Evolutionary conservation across 2,888 invertebrate species (phyloP).

Genomic region (Latrodectus elegans): DNA sequence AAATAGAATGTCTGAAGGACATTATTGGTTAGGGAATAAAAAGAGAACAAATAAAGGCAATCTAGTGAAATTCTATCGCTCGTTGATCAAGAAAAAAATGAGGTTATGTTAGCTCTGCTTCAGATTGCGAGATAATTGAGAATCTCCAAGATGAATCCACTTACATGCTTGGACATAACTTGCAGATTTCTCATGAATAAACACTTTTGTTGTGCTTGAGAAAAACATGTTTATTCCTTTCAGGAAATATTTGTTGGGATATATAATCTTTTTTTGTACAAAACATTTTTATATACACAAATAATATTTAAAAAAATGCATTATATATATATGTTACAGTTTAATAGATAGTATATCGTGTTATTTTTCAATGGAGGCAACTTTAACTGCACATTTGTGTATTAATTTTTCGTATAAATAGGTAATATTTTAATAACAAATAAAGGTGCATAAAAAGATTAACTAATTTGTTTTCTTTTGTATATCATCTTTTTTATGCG

Average conservation of each 20-base stretch:
- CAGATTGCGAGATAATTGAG: neutral
- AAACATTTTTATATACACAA: no score
- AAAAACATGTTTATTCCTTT: no score
- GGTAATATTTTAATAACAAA: no score
- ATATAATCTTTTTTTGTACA: neutral
- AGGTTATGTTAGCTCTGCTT: neutral
- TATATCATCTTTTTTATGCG: no score
- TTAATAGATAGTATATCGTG: no score
- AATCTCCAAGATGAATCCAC: neutral
- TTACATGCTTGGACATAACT: neutral
- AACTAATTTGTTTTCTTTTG: no score
- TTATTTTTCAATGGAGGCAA: no score
- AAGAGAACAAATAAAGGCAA: slow-evolving; percentile 2
- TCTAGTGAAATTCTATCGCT: neutral
- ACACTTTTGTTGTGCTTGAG: neutral
- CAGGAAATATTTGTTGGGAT: neutral
- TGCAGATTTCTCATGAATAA: slow-evolving; percentile 1
- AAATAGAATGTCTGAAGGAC: neutral
- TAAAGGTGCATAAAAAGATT: no score
- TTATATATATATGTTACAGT: no score
- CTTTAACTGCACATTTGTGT: no score
- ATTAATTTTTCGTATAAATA: no score
- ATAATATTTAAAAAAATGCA: no score
- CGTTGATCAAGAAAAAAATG: neutral
- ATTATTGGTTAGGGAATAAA: neutral